Percentiles rank a stretch among this genome's conserved stretches.
Evolutionary conservation across 1,140 invertebrate genomes (phyloP).

Genomic region (Pseudomyrmex pallidus): DNA sequence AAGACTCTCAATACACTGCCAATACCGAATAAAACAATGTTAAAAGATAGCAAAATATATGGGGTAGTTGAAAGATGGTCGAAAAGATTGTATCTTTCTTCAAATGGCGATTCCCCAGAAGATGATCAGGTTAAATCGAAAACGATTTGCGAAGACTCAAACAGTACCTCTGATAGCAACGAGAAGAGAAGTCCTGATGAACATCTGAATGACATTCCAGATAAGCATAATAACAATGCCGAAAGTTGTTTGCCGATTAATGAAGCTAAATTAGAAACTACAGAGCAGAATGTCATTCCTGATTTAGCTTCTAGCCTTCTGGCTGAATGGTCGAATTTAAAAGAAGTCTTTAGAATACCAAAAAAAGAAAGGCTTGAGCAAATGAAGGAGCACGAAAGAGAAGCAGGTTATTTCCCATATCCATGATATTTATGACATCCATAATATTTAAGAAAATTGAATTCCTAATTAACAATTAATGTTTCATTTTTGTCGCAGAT

Average conservation of each 20-base stretch:
- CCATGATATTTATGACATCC: too few species aligned
- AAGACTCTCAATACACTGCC: constrained; percentile 93
- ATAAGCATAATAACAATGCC: constrained; percentile 75
- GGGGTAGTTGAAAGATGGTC: constrained; percentile 93
- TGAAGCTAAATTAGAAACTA: constrained; percentile 72
- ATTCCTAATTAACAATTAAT: constrained; percentile 17
- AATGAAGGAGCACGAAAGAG: constrained; percentile 96
- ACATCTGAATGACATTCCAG: constrained; percentile 56
- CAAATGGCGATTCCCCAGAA: constrained; percentile 80
- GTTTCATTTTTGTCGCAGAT: constrained; percentile 77
- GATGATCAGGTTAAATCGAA: constrained; percentile 79
- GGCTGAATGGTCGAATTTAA: constrained; percentile 91
- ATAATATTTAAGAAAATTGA: too few species aligned
- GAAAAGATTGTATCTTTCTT: constrained; percentile 78
- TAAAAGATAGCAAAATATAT: constrained; percentile 96
- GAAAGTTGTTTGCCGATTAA: constrained; percentile 64
- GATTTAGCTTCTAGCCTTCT: constrained; percentile 89
- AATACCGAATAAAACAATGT: constrained; percentile 96
- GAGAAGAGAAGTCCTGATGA: constrained; percentile 74
- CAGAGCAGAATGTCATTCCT: constrained; percentile 82
- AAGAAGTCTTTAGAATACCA: constrained; percentile 97
- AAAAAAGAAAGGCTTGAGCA: constrained; percentile 97
- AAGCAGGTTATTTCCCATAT: constrained; percentile 87
- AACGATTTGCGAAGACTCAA: constrained; percentile 71
- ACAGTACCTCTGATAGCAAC: constrained; percentile 68